Evolutionary conservation across 2,113 vertebrate genomes (phyloP).

Genomic region (Helogale parvula): DNA sequence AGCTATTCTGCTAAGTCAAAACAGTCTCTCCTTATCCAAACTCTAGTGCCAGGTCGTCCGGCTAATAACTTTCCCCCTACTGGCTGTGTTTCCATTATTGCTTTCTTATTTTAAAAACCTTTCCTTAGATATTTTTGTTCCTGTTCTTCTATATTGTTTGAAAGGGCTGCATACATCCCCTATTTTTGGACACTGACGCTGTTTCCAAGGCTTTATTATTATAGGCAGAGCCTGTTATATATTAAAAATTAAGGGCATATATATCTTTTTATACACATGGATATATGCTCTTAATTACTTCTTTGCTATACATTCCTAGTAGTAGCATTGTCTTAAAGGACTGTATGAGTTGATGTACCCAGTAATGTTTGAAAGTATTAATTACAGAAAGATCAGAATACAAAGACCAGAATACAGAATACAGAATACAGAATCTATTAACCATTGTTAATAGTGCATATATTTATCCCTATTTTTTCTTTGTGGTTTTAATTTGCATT

Average conservation of each 20-base stretch:
- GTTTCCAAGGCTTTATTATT: conserved; percentile 3
- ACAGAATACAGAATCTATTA: too few relatives aligned
- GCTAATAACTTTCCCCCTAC: not conserved
- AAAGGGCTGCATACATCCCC: not conserved
- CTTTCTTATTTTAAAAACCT: not conserved
- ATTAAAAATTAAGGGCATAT: not conserved
- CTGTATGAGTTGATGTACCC: not conserved
- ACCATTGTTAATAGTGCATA: not conserved
- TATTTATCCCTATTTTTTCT: not conserved
- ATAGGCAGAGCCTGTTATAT: not conserved
- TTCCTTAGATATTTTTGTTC: not conserved
- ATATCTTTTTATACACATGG: not conserved
- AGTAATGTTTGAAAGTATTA: not conserved
- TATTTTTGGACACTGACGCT: not conserved
- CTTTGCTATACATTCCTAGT: not conserved
- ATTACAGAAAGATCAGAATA: too few relatives aligned
- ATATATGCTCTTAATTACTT: not conserved
- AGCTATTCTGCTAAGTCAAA: not conserved
- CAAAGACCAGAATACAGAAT: too few relatives aligned
- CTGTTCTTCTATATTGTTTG: not conserved
- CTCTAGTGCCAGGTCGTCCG: not conserved
- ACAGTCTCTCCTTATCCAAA: not conserved
- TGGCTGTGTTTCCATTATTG: not conserved
- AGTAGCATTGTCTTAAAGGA: not conserved
- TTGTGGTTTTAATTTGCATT: not conserved